Evolutionary conservation across 2,888 invertebrate species (phyloP).

Genomic region (Malthinus flaveolus): DNA sequence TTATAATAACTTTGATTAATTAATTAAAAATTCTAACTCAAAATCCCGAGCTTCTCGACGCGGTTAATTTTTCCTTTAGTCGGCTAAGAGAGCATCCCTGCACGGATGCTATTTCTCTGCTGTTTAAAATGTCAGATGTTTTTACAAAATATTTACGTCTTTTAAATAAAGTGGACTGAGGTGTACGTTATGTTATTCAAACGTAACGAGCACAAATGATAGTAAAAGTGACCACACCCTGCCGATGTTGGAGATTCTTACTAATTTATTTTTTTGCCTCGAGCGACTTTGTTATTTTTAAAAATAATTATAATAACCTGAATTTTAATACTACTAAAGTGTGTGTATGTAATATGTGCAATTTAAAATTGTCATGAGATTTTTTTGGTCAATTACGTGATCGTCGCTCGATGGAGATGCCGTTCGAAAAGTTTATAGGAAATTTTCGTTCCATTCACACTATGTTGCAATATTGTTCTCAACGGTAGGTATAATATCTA

Average conservation of each 20-base stretch:
- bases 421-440: too few relatives aligned
- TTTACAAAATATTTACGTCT: neutral
- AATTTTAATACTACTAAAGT: neutral
- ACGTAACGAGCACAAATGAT: conserved; percentile 29
- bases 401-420: too few relatives aligned
- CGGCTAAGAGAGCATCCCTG: too few relatives aligned
- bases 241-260: conserved; percentile 16
- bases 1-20: neutral
- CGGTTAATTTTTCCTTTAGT: too few relatives aligned
- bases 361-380: too few relatives aligned
- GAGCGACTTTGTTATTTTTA: neutral
- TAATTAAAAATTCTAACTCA: neutral
- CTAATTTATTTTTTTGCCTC: conserved; percentile 4
- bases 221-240: conserved; percentile 42
- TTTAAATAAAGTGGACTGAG: neutral
- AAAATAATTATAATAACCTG: conserved; percentile 3
- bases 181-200: conserved; percentile 8
- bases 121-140: conserved; percentile 5
- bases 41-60: neutral
- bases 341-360: too few relatives aligned
- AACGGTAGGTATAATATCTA: too few relatives aligned
- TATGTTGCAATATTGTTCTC: too few relatives aligned
- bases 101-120: too few relatives aligned
- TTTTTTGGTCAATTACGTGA: too few relatives aligned
- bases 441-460: too few relatives aligned